phyloP scores from a whole-genome alignment of 1,140 invertebrate species.

The Eriocheir sinensis region DNA sequence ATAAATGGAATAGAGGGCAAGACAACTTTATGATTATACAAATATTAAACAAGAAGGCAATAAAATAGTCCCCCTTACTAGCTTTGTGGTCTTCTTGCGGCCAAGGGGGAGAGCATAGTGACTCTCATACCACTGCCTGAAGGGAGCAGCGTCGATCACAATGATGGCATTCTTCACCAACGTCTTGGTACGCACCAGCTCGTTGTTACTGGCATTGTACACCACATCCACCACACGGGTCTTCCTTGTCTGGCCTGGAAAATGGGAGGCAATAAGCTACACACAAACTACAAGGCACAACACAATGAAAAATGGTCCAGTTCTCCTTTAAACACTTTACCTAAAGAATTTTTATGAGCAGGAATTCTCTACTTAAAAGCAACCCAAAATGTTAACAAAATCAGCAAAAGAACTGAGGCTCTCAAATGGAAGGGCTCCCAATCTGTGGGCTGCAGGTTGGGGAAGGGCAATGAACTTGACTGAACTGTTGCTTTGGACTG shows the following conservation, averaged over 20 bases:
- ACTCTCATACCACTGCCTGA: constrained; percentile 99
- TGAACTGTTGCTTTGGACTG: too few relatives aligned
- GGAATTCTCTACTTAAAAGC: neutral
- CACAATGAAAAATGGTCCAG: too few relatives aligned
- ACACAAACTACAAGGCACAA: neutral
- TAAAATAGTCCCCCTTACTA: constrained; percentile 68
- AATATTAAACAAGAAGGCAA: neutral
- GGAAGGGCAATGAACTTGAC: too few relatives aligned
- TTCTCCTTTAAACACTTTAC: too few relatives aligned
- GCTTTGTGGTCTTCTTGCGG: constrained; percentile 78
- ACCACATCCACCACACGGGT: constrained; percentile 99
- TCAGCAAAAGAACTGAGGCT: too few relatives aligned
- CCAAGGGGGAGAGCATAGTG: constrained; percentile 97
- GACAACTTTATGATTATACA: too few relatives aligned
- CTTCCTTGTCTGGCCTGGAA: constrained; percentile 88
- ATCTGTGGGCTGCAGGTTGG: too few relatives aligned
- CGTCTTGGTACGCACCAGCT: constrained; percentile 99
- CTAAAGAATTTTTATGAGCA: neutral
- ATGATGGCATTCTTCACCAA: constrained; percentile 99
- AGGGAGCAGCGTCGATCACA: constrained; percentile 98
- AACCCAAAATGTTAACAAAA: too few relatives aligned
- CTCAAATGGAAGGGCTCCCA: too few relatives aligned
- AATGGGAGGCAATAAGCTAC: neutral
- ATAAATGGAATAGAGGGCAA: too few relatives aligned
- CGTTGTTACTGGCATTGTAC: constrained; percentile 99